A percentile compares a stretch with the other conserved stretches of the same genome.
Evolutionary conservation across 2,888 invertebrate species (phyloP).

Genomic region (Pheosia gnoma): DNA sequence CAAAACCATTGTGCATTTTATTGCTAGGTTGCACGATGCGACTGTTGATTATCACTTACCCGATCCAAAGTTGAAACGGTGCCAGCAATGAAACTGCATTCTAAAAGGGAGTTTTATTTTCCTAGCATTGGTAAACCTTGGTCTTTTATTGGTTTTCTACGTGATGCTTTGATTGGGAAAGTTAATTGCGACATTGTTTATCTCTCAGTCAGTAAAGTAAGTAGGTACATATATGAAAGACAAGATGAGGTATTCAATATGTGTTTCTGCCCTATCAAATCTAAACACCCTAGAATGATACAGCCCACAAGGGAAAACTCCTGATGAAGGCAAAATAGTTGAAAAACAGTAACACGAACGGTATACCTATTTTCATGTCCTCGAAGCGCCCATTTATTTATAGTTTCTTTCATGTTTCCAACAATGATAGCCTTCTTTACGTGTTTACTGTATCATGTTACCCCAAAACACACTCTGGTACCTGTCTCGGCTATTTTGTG

Average conservation of each 20-base stretch:
- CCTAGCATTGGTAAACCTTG: too few species aligned
- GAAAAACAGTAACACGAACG: constrained; percentile 12
- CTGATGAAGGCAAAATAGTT: constrained; percentile 16
- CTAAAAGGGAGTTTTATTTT: background rate
- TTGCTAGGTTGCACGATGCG: background rate
- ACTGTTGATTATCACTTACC: background rate
- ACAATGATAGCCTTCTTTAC: constrained; percentile 12
- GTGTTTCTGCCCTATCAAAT: background rate
- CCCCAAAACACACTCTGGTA: background rate
- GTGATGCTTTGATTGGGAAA: too few species aligned
- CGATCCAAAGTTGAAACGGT: background rate
- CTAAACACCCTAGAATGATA: background rate
- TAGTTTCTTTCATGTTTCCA: constrained; percentile 34
- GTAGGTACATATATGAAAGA: too few species aligned
- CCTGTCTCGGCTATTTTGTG: background rate
- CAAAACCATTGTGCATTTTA: background rate
- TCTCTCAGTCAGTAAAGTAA: too few species aligned
- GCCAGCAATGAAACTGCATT: background rate
- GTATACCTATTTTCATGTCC: constrained; percentile 23
- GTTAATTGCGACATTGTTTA: too few species aligned
- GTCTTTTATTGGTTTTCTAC: too few species aligned
- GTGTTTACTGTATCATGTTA: constrained; percentile 7
- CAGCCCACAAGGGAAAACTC: constrained; percentile 10
- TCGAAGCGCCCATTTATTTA: constrained; percentile 25
- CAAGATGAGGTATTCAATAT: too few species aligned